Base-by-base conservation (phyloP, 2,888 invertebrate species). In the Isotomurus palustris region DNA sequence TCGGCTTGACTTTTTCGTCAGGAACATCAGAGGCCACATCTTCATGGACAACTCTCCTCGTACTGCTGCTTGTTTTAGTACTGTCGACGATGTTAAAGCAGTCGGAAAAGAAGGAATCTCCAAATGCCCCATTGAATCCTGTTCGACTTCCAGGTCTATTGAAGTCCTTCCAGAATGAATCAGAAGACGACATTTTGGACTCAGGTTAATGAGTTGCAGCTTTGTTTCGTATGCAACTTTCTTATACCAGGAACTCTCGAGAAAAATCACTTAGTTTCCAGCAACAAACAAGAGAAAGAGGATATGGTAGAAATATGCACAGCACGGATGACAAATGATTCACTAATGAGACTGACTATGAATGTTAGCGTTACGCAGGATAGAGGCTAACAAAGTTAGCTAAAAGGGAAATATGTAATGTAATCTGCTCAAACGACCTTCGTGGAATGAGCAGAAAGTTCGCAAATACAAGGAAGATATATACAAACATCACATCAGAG, bases 31-130 rank as follows among this genome's bases (percentile, higher is more conserved):
- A 35, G 10, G 49, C 21, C 19, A 49, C 49, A 49, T 49, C 49
- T 29, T 49, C 49, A 3, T 49, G 49, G 12, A 35, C 21, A 12
- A 49, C 14, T 24, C 22, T 17, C 10, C 19, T 49, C 4, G 21
- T 14, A 8, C 22, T 22, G 6, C 22, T 6, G 8, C 6, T n/a
- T 14, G 8, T 14, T 12, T 12, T 8, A 12, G 10, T 17, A 24
- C 22, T 21, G 5, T 49, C 49, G 12, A 49, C 49, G 10, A 49
- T 29, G n/a, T 22, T 14, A 17, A 21, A 49, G 22, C 49, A 49
- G 21, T 49, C 49, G 4, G 49, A 49, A 22, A 49, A 49, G 35
- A 49, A 49, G 3, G 49, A 49, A 49, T 49, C 49, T 21, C 49
- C 49, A 49, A 49, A 49, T 6, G 17, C 12, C 12, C 49, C 49